Base-by-base conservation (phyloP, 1,140 invertebrate genomes). In the Teleogryllus occipitalis region DNA sequence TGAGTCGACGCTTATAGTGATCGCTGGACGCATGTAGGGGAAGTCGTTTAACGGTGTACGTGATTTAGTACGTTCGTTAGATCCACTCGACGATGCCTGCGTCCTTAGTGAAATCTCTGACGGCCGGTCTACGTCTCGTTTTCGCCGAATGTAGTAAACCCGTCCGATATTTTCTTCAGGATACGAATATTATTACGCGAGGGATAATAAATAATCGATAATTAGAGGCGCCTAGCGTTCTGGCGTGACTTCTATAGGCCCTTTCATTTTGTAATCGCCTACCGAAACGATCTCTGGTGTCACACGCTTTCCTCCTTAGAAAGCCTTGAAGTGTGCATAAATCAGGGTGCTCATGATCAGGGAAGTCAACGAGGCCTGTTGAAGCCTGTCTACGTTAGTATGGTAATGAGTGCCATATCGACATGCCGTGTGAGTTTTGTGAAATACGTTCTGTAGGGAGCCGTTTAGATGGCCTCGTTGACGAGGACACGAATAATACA, bases 11-110 rank as follows among this genome's bases (percentile, higher is more conserved):
- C 27, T 39, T 39, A 39, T 39, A 39, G 27, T 39, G 27, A 39
- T 39, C 27, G 27, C 27, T 39, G 27, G 27, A 65, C 54, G 54
- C 54, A 65, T 18, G 54, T 18, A 39, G 27, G 54, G 54, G 54
- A 65, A 18, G 54, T 65, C 54, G 54, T 65, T 65, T 65, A 65
- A 65, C 54, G 54, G 54, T 18, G 54, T 18, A 18, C 18, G 54
- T 65, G 54, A 65, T 65, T 65, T 65, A 65, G 54, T 65, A 65
- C 18, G 54, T 65, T 65, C 54, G 54, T 65, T 65, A 65, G 54
- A 65, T 65, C 54, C 54, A 65, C 18, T 65, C 10, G 54, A 65
- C 54, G 54, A 65, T 14, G 54, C 18, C 10, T 65, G 18, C 18
- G 54, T 65, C 54, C 10, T 18, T 18, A 65, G 54, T 10, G 54